Base-by-base conservation (phyloP, 37 sponge, comb jelly and placozoan species). In the Halichondria panicea region DNA sequence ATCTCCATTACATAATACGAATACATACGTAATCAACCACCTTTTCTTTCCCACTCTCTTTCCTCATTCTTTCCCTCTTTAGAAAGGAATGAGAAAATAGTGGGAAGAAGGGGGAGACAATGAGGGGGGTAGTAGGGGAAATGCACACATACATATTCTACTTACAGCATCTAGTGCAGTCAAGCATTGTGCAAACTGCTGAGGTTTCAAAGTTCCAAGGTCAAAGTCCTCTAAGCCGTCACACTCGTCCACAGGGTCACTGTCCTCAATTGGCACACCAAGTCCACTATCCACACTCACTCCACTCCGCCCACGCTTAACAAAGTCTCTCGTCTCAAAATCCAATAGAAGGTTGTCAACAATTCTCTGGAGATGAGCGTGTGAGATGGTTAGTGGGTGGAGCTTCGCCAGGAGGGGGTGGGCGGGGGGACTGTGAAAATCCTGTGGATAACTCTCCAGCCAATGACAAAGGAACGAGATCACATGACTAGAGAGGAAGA, bases 151-250 rank as follows among this genome's bases (percentile, higher is more conserved):
- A 55, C 41, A 2, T 11, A 48, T 60, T 55, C 19, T 60, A 60
- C 84, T 86, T 30, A 91, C 91, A 1, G 87, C 74, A 77, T 84
- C 91, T 34, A 73, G 36, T 55, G 71, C 46, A 18, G 91, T 85
- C 24, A 91, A 71, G 25, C 36, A 24, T n/a, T 75, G 63, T 32
- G 83, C 87, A 63, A 91, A 74, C 55, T 86, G 78, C 6, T 71
- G 37, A 8, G 87, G 66, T 22, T 71, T 53, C 15, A 80, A 30
- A 27, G 71, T 35, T 50, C 84, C 81, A 40, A 84, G 31, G 35
- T 35, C 33, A 28, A 70, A 90, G 3, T 18, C 13, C 72, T 60
- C 57, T 33, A 39, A 36, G n/a, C n/a, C n/a, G 13, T 48, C 52
- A 48, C 52, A 48, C 52, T 18, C 52, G 15, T 15, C 11, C 52